Base-by-base conservation (phyloP, 2,888 invertebrate species). In the Limnephilus auricula region DNA sequence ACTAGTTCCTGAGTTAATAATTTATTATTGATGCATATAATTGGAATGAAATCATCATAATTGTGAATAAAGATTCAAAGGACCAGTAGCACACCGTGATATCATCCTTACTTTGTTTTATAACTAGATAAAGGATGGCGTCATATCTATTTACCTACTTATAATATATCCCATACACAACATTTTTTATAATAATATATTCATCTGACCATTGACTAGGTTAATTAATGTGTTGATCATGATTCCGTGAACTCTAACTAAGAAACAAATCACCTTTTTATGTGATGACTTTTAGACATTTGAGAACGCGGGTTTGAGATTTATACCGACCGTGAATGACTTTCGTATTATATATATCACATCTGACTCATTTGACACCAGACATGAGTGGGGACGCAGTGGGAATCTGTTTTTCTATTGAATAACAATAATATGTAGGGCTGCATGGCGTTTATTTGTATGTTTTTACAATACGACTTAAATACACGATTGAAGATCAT, bases 271-370 rank as follows among this genome's bases (percentile, higher is more conserved):
- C 18, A 18, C 45, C 50, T 50, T 86, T 65, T 50, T 86, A 50
- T 86, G 31, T 30, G 86, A 86, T 83, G 83, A 34, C 83, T 32
- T 37, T 34, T 83, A 25, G 50, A 86, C 86, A 50, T 32, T 45
- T 86, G 31, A 12, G 31, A 86, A 45, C 30, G 30, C 31, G 50
- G 31, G 31, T 86, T 30, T 40, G 34, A 82, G 37, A 82, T 82
- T 82, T 32, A 82, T 18, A 82, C 31, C 9, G 25, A 82, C 9
- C 82, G 37, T 25, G 31, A 79, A 32, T 32, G 82, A 82, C 82
- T 82, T 5, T 32, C 31, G 25, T 32, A 34, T 82, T 15, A 32
- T 80, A 25, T 80, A 25, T 40, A 40, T 40, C 12, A 40, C 10
- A 40, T 82, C 82, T 82, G 34, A 82, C 82, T 82, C 18, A 82